Base-by-base conservation (phyloP, 2,797 vertebrate species). In the Lepus townsendii region DNA sequence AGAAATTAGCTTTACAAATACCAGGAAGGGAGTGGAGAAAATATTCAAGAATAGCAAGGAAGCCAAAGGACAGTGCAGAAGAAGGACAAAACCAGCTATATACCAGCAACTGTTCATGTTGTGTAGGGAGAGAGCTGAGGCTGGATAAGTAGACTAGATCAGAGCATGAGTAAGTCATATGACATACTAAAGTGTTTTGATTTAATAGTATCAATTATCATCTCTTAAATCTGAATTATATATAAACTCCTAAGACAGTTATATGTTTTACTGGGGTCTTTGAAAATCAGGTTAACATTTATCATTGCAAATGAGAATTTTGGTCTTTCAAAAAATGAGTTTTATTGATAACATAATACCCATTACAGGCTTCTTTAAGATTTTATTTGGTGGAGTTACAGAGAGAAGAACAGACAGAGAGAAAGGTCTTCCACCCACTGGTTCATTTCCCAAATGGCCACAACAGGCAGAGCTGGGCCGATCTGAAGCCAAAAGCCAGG, bases 271-370 rank as follows among this genome's bases (percentile, higher is more conserved):
- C 38, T 84, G 32, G 16, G 8, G 7, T 62, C n/a, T 93, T 83
- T 54, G 17, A 92, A 77, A 83, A 78, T 88, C 19, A 42, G 17
- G 77, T 93, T 50, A 77, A 73, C 1, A 66, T 69, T 92, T 95
- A 57, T 57, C 9, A 30, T 83, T 80, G 17, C 80, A 83, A 86
- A 75, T 63, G 50, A 65, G 6, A 96, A 54, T 77, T 92, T 83
- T 68, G 4, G 0, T n/a, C 14, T 85, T 90, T 78, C 30, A 66
- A 85, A 30, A 91, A 91, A 76, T 68, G 17, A 32, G 27, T 83
- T 91, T 87, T 84, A 90, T 62, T 82, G 19, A 86, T 38, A 83
- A 94, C 52, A 60, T 91, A 66, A 22, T 26, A 27, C 2, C 6
- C 52, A 76, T 75, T 73, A 27, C 0, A 75, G 11, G 4, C 24